Evolutionary conservation across 1,140 invertebrate species (phyloP).

Genomic region (Drosophila biarmipes): DNA sequence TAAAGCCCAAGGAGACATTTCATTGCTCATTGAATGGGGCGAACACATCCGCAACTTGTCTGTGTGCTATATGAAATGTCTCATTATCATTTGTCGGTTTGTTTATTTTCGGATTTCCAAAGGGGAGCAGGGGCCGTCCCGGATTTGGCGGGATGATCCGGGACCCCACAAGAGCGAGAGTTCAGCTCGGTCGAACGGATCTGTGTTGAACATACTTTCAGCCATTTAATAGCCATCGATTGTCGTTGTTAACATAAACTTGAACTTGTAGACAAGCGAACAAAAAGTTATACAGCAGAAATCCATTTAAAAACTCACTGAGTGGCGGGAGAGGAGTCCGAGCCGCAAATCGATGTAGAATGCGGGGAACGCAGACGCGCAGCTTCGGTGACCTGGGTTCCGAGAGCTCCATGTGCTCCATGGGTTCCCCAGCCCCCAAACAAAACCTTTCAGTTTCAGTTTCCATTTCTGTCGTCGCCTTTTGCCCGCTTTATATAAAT

Average conservation of each 20-base stretch:
- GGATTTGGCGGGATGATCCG: conserved; percentile 26
- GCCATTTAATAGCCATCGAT: conserved; percentile 76
- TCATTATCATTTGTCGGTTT: conserved; percentile 77
- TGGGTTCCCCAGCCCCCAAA: not conserved
- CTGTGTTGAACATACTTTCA: conserved; percentile 62
- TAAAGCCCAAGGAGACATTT: conserved; percentile 53
- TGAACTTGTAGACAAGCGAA: conserved; percentile 72
- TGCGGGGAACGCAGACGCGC: not conserved
- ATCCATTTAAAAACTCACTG: conserved; percentile 64
- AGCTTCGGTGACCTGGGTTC: conserved; percentile 3
- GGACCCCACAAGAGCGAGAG: conserved; percentile 28
- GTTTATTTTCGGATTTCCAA: conserved; percentile 36
- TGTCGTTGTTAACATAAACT: conserved; percentile 75
- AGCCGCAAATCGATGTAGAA: not conserved
- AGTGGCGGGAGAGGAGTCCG: not conserved
- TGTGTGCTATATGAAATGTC: conserved; percentile 63
- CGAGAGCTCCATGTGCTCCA: not conserved
- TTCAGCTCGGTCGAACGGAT: not conserved
- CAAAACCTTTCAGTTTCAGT: conserved; percentile 30
- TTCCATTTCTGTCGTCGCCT: conserved; percentile 67
- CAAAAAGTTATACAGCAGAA: conserved; percentile 68
- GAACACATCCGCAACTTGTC: conserved; percentile 31
- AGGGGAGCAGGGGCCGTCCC: not conserved
- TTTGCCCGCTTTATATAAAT: conserved; percentile 60
- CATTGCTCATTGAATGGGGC: conserved; percentile 50